A percentile compares a stretch with the other conserved stretches of the same genome.
phyloP scores from a whole-genome alignment of 2,888 invertebrate genomes.

The Pseudococcus jackbeardsleyi region DNA sequence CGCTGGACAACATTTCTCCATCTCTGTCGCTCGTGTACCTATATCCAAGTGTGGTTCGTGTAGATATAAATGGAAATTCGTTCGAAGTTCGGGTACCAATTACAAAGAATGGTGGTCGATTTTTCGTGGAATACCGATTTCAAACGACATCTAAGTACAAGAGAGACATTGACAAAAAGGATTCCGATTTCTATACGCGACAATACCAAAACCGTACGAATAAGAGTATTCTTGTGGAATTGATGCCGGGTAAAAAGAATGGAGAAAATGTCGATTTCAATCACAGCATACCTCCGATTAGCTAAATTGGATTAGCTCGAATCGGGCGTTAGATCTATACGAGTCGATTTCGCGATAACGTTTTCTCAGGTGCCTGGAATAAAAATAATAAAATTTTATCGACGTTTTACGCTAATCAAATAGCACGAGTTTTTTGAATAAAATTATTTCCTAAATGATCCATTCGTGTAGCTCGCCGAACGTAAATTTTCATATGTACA shows the following conservation, averaged over 20 bases:
- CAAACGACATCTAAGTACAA: background rate
- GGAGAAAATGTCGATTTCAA: background rate
- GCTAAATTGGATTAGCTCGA: conserved; percentile 30
- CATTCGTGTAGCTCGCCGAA: background rate
- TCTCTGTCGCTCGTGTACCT: no score
- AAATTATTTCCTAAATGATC: background rate
- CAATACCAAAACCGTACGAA: background rate
- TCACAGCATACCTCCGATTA: background rate
- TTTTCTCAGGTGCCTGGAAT: background rate
- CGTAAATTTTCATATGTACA: background rate
- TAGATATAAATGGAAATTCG: background rate
- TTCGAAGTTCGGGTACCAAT: conserved; percentile 33
- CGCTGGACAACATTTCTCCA: conserved; percentile 19
- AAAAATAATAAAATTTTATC: conserved; percentile 50
- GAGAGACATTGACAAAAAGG: background rate
- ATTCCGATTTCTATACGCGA: conserved; percentile 13
- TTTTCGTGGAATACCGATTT: conserved; percentile 36
- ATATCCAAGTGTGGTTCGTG: background rate
- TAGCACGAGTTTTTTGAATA: conserved; percentile 13
- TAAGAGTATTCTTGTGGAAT: background rate
- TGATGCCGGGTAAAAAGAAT: background rate
- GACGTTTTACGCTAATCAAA: conserved; percentile 38
- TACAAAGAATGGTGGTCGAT: background rate
- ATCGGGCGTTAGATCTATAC: background rate
- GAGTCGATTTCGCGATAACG: background rate